These are phyloP conservation scores for Dicrurus megarhynchus DNA, from an alignment of 2,113 vertebrate genomes.

Conservation along the genomic window DNA sequence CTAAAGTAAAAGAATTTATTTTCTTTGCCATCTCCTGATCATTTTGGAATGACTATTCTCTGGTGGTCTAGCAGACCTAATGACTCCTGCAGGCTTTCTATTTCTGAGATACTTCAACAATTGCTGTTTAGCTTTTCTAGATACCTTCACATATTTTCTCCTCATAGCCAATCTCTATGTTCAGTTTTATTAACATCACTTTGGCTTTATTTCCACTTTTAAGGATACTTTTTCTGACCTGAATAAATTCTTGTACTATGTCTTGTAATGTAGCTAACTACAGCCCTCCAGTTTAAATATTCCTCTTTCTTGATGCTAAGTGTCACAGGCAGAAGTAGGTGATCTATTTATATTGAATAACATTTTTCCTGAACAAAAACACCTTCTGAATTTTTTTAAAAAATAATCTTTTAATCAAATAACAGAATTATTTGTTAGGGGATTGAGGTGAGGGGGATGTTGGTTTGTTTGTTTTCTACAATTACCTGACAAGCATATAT, in stretches of 20 bases:
- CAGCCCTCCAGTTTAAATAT: neutral
- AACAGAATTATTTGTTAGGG: neutral
- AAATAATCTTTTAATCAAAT: neutral
- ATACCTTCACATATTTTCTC: neutral
- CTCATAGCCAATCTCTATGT: neutral
- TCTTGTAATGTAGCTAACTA: neutral
- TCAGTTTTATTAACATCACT: conserved; percentile 23
- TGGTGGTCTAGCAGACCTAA: conserved; percentile 19
- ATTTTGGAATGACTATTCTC: conserved; percentile 33
- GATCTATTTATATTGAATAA: neutral
- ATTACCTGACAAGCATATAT: neutral
- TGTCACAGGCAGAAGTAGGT: neutral
- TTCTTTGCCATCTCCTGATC: conserved; percentile 41
- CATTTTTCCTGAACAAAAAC: neutral
- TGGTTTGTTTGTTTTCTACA: neutral
- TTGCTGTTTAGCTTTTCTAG: neutral
- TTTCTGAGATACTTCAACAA: neutral
- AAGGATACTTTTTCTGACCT: neutral
- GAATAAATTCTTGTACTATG: conserved; percentile 10
- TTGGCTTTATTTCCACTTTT: conserved; percentile 10
- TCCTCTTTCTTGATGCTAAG: neutral
- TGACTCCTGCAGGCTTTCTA: neutral
- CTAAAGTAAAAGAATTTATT: conserved; percentile 37
- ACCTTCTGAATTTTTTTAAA: neutral
- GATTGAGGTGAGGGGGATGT: neutral